Base-by-base conservation (phyloP, 2,797 vertebrate species). In the Gymnopithys bicolor region DNA sequence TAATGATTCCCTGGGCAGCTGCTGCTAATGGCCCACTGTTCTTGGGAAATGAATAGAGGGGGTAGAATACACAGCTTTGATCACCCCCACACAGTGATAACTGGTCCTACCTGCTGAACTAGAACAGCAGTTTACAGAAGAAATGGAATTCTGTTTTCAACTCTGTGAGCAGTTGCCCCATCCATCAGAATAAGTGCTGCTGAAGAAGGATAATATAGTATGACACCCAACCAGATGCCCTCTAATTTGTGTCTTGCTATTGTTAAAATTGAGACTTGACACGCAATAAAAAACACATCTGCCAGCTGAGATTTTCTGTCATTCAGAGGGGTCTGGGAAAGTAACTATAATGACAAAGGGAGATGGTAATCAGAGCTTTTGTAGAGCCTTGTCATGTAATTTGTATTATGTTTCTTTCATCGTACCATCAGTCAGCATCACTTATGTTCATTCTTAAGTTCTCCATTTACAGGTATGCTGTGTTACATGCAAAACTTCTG, bases 381-480 rank as follows among this genome's bases (percentile, higher is more conserved):
- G 46, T 70, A 74, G 9, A 70, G 12, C 48, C 8, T 9, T 2
- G 17, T 41, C 11, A 10, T 32, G 25, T 89, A 84, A 80, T 64
- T 79, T 83, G 41, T 41, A 21, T 39, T 60, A 23, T 33, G 41
- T 70, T 90, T 64, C 63, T 74, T 89, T 64, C 51, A 37, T 71
- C 11, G 3, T n/a, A 19, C 49, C 48, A 33, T 41, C 39, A 66
- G 25, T 32, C 74, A 53, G 17, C 59, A 53, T 90, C 0, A 0
- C 25, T 89, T 24, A 18, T 35, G 32, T 51, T 64, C 48, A 35
- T 68, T 51, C 25, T 45, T 33, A 43, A 67, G 25, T 49, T 43
- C 43, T 67, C 27, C 5, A 0, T 45, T 56, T 48, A 52, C 19
- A n/a, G 27, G 9, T 49, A 23, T 0, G 0, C 60, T 89, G 28